Conservation (phyloP, 2,888 invertebrate species). For the Melinopterus prodromus region DNA sequence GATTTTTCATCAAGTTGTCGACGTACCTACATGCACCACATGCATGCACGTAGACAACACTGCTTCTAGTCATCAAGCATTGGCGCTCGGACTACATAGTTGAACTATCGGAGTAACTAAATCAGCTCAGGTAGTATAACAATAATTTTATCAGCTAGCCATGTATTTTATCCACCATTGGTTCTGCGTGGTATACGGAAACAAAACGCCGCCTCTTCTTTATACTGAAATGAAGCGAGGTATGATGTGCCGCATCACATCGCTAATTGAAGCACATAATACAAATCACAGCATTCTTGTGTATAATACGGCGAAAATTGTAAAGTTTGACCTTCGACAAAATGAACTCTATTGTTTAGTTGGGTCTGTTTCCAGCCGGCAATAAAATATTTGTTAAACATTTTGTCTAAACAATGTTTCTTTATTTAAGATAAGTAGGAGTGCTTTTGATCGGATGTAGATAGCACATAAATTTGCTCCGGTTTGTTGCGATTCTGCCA, state of each 20-base stretch:
- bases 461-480: not conserved
- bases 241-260: not conserved
- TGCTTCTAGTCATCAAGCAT: not conserved
- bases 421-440: not conserved
- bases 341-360: not conserved
- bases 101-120: not conserved
- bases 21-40: not conserved
- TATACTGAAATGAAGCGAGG: not conserved
- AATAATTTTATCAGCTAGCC: not conserved
- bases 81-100: no score
- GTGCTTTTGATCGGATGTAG: not conserved
- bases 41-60: not conserved
- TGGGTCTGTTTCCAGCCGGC: not conserved
- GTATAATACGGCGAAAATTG: not conserved
- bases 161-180: not conserved
- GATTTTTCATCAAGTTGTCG: not conserved
- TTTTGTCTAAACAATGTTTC: not conserved
- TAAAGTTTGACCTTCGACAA: not conserved
- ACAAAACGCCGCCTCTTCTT: no score
- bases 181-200: not conserved
- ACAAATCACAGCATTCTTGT: not conserved
- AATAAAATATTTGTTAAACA: not conserved
- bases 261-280: not conserved
- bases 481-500: no score
- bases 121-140: constrained; percentile 4